Base-by-base conservation (phyloP, 2,888 invertebrate species). In the Strigamia transsilvanica region DNA sequence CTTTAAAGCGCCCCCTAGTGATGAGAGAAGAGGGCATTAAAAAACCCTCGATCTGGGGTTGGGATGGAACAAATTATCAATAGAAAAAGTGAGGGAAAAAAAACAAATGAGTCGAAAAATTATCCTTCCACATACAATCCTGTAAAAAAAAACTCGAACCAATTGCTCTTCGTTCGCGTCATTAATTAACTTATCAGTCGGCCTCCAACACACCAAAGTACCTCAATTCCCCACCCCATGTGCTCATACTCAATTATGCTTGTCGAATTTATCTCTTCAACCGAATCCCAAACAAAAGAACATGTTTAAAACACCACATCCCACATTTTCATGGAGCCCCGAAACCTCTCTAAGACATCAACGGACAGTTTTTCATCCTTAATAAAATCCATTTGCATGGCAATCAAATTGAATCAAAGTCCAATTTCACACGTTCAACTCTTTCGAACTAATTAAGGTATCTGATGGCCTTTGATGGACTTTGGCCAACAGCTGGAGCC, bases 111-210 rank as follows among this genome's bases (percentile, higher is more conserved):
- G 66, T 66, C 66, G 66, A 66, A 66, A 66, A 66, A 66, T 66
- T 66, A 66, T 66, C 66, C 66, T 12, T 15, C 66, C 23, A 66
- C 66, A 66, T 15, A 23, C 27, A 66, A 27, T 27, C 27, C 4
- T 18, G 18, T 23, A 41, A 21, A 34, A 38, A 79, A 79, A 79
- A 79, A 79, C 12, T 41, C 13, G 42, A 79, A 38, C 79, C 41
- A 79, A 79, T 79, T 79, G 42, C 79, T 66, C 79, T 38, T 38
- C 42, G 79, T 79, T 79, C 79, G 79, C 79, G 21, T 79, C 79
- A 79, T 79, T 79, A 79, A 79, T 79, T 79, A 79, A 79, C 79
- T 79, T 79, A 79, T 79, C 79, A 79, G 79, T 79, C 42, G 66
- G 66, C 66, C 66, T 66, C 66, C 66, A 66, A 66, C 66, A 66